A percentile compares a stretch with the other conserved stretches of the same genome.
Evolutionary conservation across 2,113 vertebrate genomes (phyloP).

Genomic region (Meles meles): DNA sequence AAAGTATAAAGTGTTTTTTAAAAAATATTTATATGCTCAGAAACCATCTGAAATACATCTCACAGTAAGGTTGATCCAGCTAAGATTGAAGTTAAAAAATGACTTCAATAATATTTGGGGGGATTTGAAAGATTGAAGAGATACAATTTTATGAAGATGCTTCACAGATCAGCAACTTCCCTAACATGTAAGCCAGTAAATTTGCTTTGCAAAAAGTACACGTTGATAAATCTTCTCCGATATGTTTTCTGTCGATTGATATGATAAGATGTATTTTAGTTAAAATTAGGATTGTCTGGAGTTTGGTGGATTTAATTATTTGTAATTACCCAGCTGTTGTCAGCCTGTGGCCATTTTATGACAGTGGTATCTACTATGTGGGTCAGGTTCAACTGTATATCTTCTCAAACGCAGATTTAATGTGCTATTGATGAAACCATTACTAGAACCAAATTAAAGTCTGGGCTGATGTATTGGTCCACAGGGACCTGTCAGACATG

Average conservation of each 20-base stretch:
- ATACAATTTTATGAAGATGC: conserved; percentile 71
- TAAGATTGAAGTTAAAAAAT: conserved; percentile 31
- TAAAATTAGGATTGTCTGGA: conserved; percentile 94
- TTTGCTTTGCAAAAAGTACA: conserved; percentile 81
- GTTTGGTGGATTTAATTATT: conserved; percentile 95
- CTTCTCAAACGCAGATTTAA: conserved; percentile 99
- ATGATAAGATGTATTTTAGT: conserved; percentile 93
- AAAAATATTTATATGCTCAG: conserved; percentile 28
- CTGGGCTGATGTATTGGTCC: conserved; percentile 97
- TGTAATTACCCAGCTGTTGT: conserved; percentile 93
- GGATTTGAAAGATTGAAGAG: conserved; percentile 36
- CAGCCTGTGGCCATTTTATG: conserved; percentile 90
- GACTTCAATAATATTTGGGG: conserved; percentile 41
- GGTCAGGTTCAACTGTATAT: conserved; percentile 97
- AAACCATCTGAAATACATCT: conserved; percentile 38
- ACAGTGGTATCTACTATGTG: conserved; percentile 87
- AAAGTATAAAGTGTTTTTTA: not conserved
- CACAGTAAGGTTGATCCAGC: not conserved
- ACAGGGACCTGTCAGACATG: conserved; percentile 95
- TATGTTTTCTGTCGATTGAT: conserved; percentile 84
- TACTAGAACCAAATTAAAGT: conserved; percentile 99
- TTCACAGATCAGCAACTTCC: conserved; percentile 77
- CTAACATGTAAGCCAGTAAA: conserved; percentile 77
- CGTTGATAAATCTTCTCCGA: conserved; percentile 82
- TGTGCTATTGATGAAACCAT: conserved; percentile 99